Conservation (phyloP, 1,140 invertebrate genomes). For the Diorhabda sublineata region DNA sequence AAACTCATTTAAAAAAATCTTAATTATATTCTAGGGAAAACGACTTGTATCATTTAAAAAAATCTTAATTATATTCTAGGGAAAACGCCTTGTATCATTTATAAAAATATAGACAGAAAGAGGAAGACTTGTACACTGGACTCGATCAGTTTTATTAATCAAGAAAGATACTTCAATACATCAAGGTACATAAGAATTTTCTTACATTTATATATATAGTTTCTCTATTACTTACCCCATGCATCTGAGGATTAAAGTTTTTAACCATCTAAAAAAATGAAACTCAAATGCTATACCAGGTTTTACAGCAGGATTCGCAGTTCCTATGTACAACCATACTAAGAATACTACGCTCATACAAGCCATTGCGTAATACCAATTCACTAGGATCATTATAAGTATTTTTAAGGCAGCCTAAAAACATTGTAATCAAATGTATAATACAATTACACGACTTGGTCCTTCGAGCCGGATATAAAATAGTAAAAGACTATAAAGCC, state of each 20-base stretch:
- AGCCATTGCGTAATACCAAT: conserved; percentile 86
- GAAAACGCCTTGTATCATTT: neutral
- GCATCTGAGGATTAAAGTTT: conserved; percentile 65
- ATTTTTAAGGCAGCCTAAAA: conserved; percentile 80
- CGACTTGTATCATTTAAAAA: neutral
- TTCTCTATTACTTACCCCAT: conserved; percentile 64
- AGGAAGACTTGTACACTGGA: neutral
- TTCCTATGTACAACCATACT: conserved; percentile 90
- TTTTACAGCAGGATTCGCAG: conserved; percentile 89
- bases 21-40: too few species aligned
- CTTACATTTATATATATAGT: neutral
- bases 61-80: neutral
- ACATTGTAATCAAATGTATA: neutral
- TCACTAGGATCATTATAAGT: conserved; percentile 86
- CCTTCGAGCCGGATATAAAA: too few species aligned
- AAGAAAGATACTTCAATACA: neutral
- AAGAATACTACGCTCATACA: conserved; percentile 76
- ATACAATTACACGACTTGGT: too few species aligned
- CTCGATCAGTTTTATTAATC: too few species aligned
- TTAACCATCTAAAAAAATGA: conserved; percentile 79
- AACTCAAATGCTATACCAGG: conserved; percentile 87
- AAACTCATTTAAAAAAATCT: neutral
- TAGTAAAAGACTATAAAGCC: too few species aligned
- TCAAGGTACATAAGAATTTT: neutral
- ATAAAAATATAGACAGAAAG: neutral